phyloP scores from a whole-genome alignment of 2,113 vertebrate genomes.

The Pycnonotus jocosus region DNA sequence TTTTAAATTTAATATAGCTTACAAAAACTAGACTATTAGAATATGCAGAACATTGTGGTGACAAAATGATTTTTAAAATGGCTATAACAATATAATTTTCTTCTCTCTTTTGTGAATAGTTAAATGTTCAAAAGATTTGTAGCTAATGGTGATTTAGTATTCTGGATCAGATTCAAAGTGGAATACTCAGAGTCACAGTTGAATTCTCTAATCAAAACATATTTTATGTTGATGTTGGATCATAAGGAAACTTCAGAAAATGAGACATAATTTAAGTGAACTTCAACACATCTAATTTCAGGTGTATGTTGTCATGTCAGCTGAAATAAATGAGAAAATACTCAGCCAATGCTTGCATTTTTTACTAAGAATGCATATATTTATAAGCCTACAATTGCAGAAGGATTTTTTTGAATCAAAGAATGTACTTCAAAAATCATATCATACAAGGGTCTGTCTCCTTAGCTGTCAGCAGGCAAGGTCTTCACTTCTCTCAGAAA shows the following conservation, averaged over 20 bases:
- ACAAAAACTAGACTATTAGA: neutral
- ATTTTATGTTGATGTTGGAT: neutral
- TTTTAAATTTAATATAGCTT: neutral
- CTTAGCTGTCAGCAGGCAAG: neutral
- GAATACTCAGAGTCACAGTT: neutral
- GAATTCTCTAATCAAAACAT: neutral
- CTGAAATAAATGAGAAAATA: neutral
- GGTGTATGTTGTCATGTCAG: neutral
- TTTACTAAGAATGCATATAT: neutral
- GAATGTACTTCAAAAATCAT: neutral
- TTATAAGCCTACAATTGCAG: neutral
- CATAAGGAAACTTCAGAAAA: slow-evolving; percentile 1
- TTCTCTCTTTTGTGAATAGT: neutral
- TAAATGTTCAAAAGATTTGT: neutral
- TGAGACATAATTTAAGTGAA: neutral
- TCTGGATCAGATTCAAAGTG: neutral
- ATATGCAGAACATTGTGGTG: slow-evolving; percentile 9
- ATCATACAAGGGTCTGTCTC: neutral
- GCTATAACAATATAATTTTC: neutral
- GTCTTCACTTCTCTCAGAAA: neutral
- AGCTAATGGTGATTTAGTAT: neutral
- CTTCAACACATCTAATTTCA: neutral
- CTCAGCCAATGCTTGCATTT: neutral
- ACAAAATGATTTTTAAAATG: neutral
- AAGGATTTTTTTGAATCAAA: neutral